phyloP scores from a whole-genome alignment of 2,113 vertebrate species.

The Oryzias melastigma region DNA sequence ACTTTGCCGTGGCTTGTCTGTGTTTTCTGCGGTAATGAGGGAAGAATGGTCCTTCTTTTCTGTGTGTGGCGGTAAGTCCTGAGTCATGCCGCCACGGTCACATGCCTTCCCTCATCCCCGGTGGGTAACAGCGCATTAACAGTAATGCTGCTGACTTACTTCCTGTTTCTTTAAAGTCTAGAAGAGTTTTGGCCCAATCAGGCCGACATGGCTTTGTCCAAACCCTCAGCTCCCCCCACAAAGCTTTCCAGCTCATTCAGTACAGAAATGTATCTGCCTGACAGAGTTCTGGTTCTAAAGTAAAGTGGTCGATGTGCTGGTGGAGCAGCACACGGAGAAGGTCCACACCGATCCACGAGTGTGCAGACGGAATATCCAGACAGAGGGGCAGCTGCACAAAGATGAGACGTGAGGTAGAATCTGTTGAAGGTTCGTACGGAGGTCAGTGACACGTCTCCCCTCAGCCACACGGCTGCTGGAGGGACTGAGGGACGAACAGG shows the following conservation, averaged over 20 bases:
- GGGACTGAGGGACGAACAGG: no score
- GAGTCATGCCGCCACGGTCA: conserved; percentile 26
- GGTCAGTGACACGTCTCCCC: conserved; percentile 9
- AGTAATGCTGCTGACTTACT: no score
- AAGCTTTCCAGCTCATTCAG: conserved; percentile 24
- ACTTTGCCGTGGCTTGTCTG: conserved; percentile 13
- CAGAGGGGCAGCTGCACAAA: conserved; percentile 45
- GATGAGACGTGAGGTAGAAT: conserved; percentile 73
- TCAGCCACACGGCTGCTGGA: neutral
- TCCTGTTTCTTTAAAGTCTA: neutral
- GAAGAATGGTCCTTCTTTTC: conserved; percentile 10
- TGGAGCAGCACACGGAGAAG: neutral
- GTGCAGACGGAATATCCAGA: conserved; percentile 5
- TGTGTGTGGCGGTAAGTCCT: neutral
- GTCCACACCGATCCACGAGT: conserved; percentile 21
- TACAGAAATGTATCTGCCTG: conserved; percentile 9
- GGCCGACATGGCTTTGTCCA: conserved; percentile 45
- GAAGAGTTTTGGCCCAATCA: conserved; percentile 11
- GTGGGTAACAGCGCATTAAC: neutral
- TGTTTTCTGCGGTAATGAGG: conserved; percentile 11
- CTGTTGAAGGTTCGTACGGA: conserved; percentile 33
- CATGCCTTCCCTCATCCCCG: neutral
- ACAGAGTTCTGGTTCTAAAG: conserved; percentile 10
- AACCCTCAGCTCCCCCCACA: conserved; percentile 20
- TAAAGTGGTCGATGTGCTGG: conserved; percentile 8